phyloP scores from a whole-genome alignment of 2,888 invertebrate genomes.

The Scrobipalpa costella region DNA sequence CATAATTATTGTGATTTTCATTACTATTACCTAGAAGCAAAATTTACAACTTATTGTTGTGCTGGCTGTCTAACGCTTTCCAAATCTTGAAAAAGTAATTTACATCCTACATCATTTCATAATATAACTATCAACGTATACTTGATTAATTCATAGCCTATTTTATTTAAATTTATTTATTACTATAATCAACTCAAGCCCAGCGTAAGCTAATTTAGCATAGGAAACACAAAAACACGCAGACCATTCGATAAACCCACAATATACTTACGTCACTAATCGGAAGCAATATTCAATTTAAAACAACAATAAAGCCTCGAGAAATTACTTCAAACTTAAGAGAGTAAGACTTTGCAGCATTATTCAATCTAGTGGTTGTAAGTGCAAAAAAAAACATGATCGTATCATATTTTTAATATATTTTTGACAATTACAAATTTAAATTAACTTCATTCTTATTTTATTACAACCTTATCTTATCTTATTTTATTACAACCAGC shows the following conservation, averaged over 20 bases:
- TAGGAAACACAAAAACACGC: not conserved
- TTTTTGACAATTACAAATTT: no score
- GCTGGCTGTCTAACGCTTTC: not conserved
- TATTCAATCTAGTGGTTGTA: not conserved
- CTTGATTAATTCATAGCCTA: not conserved
- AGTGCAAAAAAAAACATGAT: no score
- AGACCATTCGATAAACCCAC: not conserved
- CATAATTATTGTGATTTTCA: not conserved
- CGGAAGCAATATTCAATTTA: not conserved
- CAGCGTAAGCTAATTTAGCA: slow-evolving; percentile 22
- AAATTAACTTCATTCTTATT: no score
- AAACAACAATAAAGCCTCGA: not conserved
- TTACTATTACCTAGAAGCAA: not conserved
- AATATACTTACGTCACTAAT: not conserved
- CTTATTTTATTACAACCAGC: not conserved
- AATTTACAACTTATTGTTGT: slow-evolving; percentile 5
- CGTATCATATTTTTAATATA: no score
- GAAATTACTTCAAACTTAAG: not conserved
- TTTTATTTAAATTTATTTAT: not conserved
- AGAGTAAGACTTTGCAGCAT: not conserved
- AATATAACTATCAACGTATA: not conserved
- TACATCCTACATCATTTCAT: not conserved
- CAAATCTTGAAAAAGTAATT: not conserved
- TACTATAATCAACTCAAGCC: slow-evolving; percentile 17
- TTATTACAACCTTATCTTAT: not conserved